Evolutionary conservation across 1,140 invertebrate genomes (phyloP), one percentile per base, ranked within the genome.

Genomic region (Bactericera cockerelli): DNA sequence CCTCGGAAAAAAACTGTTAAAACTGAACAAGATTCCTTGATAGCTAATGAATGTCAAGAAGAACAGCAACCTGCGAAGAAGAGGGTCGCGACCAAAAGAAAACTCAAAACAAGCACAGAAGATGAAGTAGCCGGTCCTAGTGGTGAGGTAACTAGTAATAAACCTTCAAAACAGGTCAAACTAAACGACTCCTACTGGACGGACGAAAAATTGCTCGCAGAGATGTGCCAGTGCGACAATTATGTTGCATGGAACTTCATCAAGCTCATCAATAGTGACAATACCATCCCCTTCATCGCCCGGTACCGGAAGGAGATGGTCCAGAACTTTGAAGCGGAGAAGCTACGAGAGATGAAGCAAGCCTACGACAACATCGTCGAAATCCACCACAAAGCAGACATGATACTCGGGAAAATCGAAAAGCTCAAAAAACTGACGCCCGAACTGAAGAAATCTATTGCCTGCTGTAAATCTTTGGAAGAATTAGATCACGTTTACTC

Each of bases 271-370:
- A 74, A 86, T 24, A 74, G 83, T 59, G 86, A 85, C 2, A 82
- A 83, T 62, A 89, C 86, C 1, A 80, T 90, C 64, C 87, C 87
- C 21, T 89, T 90, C 67, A 87, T 90, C 60, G 85, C 84, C 33
- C 70, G 87, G 53, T 89, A 89, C 64, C 69, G 86, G 49, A 80
- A 78, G 64, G 78, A 83, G 65, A 68, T 79, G 61, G 84, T 81
- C 39, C 71, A 75, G 22, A 74, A 78, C 31, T 77, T 87, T 71
- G 75, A 78, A 4, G 74, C 82, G 0, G 82, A 87, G 60, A 72
- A 78, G n/a, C 66, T 90, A n/a, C 68, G 84, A 65, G 73, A 79
- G 26, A 70, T 86, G 25, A 80, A 81, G 64, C 76, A 78, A 56
- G 70, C 72, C 26, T 80, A 81, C 61, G 80, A 84, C 28, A 76